Evolutionary conservation across 1,140 invertebrate genomes (phyloP).

Genomic region (Drosophila littoralis): DNA sequence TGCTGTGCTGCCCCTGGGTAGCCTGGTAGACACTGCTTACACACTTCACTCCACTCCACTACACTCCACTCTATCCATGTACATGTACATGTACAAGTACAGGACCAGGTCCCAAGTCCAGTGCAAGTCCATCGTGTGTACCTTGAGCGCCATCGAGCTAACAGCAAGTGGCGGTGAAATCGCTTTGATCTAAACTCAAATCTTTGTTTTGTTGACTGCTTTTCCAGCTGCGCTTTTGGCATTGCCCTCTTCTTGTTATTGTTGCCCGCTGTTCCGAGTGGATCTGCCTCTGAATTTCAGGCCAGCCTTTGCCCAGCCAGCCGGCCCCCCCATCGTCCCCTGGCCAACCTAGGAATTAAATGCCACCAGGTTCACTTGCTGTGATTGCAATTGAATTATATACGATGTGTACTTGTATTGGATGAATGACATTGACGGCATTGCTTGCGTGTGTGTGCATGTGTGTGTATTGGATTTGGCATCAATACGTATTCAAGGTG

Average conservation of each 20-base stretch:
- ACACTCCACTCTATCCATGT: neutral
- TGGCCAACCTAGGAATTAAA: constrained; percentile 53
- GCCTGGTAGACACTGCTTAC: constrained; percentile 54
- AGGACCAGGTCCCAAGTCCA: constrained; percentile 49
- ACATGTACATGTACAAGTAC: constrained; percentile 8
- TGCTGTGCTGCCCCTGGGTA: constrained; percentile 44
- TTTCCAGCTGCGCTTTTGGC: constrained; percentile 65
- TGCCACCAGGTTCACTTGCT: constrained; percentile 79
- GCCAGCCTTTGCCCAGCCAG: neutral
- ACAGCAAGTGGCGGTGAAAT: constrained; percentile 79
- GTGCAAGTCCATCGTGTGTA: constrained; percentile 68
- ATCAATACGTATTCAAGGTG: constrained; percentile 55
- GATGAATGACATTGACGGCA: constrained; percentile 68
- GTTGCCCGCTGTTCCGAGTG: constrained; percentile 41
- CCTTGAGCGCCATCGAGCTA: constrained; percentile 80
- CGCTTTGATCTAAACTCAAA: constrained; percentile 80
- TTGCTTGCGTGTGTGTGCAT: constrained; percentile 18
- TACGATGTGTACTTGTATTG: constrained; percentile 47
- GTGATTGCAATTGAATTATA: constrained; percentile 76
- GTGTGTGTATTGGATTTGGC: constrained; percentile 28
- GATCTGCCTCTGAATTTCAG: constrained; percentile 59
- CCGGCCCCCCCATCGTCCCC: neutral
- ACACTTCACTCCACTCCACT: constrained; percentile 10
- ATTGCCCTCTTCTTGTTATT: constrained; percentile 55
- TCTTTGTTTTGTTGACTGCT: constrained; percentile 69